Base-by-base conservation (phyloP, 2,797 vertebrate species). In the Anisognathus igniventris region DNA sequence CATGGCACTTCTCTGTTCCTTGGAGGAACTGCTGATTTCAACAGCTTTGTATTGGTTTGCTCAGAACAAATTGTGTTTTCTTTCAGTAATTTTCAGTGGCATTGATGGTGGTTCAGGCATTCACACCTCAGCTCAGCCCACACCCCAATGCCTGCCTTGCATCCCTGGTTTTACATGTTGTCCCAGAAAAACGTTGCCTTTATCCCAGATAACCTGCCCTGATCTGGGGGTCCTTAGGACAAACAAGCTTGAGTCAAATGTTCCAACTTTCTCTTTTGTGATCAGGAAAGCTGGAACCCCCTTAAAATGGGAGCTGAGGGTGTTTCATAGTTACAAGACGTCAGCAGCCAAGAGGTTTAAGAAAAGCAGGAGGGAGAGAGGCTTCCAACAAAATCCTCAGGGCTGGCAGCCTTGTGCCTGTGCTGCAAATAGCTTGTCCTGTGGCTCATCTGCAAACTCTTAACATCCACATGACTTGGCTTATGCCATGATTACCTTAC, bases 361-460 rank as follows among this genome's bases (percentile, higher is more conserved):
- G 82, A 50, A 87, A 92, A 96, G 44, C 23, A 72, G 47, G 42
- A 86, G 80, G 10, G 48, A 68, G 62, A 84, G 31, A 84, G n/a
- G 27, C 20, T 73, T 90, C 81, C 87, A 83, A 24, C 27, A 71
- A 53, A 89, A 85, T 80, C 81, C 75, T 67, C 2, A 2, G 64
- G 30, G 64, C 76, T 71, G 53, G 74, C 75, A 85, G 82, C 71
- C 30, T 53, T 82, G 33, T 5, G 33, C 51, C 56, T 25, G 9
- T 3, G 6, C 37, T 0, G 0, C 71, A 39, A 91, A 82, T 60
- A 73, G 33, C 64, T 79, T 31, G 64, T 94, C 57, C 91, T 67
- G 53, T 74, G 75, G 85, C 75, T 83, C 94, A 37, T 94, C 95
- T 86, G 91, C 75, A 87, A 76, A 81, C 89, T 89, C 92, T 91